Evolutionary conservation across 2,113 vertebrate genomes (phyloP).

Genomic region (Epinephelus fuscoguttatus): DNA sequence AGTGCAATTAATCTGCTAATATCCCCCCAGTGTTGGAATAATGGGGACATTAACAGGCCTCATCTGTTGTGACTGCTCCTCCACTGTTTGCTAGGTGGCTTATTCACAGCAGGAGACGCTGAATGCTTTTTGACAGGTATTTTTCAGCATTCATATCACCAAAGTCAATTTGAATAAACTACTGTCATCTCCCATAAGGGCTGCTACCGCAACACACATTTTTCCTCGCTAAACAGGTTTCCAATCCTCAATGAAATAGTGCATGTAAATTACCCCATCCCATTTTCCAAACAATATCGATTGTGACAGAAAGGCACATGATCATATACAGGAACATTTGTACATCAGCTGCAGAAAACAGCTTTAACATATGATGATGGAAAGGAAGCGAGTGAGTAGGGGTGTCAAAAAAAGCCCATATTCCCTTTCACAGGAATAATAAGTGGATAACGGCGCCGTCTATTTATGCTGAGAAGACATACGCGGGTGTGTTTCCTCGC

Average conservation of each 20-base stretch:
- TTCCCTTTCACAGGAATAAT: constrained; percentile 58
- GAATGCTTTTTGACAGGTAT: constrained; percentile 81
- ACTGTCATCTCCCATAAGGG: constrained; percentile 84
- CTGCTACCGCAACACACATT: constrained; percentile 62
- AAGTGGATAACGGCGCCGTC: constrained; percentile 48
- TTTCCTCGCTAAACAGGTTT: constrained; percentile 74
- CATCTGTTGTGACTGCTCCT: constrained; percentile 71
- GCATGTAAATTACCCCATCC: constrained; percentile 82
- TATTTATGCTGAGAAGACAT: constrained; percentile 56
- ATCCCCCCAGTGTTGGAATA: constrained; percentile 79
- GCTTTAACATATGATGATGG: constrained; percentile 62
- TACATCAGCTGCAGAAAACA: constrained; percentile 68
- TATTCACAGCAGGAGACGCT: constrained; percentile 51
- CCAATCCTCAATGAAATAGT: constrained; percentile 76
- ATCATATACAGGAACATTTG: constrained; percentile 78
- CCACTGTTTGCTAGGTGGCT: constrained; percentile 68
- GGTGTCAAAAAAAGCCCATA: constrained; percentile 65
- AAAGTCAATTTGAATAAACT: constrained; percentile 86
- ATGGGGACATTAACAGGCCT: constrained; percentile 80
- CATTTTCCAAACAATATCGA: constrained; percentile 78
- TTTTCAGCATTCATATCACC: constrained; percentile 79
- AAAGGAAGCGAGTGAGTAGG: constrained; percentile 52
- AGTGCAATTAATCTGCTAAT: constrained; percentile 83
- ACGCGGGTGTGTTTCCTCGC: constrained; percentile 36
- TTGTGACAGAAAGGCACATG: constrained; percentile 80